Conservation (phyloP, 1,140 invertebrate species). For the Metopolophium dirhodum region DNA sequence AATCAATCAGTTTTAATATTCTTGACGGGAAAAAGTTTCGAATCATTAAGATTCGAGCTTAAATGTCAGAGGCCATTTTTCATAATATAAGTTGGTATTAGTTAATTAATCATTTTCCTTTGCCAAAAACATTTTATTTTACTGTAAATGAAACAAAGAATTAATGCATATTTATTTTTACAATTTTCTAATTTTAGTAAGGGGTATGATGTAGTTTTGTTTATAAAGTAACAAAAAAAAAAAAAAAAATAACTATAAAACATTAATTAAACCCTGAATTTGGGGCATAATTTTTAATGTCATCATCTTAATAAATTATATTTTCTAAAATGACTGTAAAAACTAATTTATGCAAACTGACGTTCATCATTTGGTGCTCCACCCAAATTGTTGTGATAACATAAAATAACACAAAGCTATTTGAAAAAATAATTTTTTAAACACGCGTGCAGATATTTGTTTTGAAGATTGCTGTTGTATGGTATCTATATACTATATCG, state of each 20-base stretch:
- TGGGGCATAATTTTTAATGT: not conserved
- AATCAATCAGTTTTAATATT: conserved; percentile 26
- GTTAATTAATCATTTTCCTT: conserved; percentile 41
- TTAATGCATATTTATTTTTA: conserved; percentile 22
- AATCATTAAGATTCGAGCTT: conserved; percentile 26
- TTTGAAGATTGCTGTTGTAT: not conserved
- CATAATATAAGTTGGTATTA: conserved; percentile 30
- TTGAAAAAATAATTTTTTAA: not conserved
- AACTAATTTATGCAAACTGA: not conserved
- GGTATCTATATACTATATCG: too few relatives aligned
- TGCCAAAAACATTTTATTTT: conserved; percentile 27
- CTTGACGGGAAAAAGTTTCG: conserved; percentile 30
- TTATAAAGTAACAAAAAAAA: not conserved
- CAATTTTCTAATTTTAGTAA: conserved; percentile 21
- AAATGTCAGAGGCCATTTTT: conserved; percentile 42
- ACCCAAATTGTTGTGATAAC: not conserved
- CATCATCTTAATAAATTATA: not conserved
- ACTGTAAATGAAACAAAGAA: conserved; percentile 20
- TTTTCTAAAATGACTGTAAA: not conserved
- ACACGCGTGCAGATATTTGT: not conserved
- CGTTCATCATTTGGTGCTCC: not conserved
- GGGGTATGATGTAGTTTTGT: not conserved
- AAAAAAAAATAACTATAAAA: not conserved
- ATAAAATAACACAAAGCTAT: not conserved
- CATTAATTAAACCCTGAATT: not conserved